Base-by-base conservation (phyloP, 2,888 invertebrate species). In the Noctua janthe region DNA sequence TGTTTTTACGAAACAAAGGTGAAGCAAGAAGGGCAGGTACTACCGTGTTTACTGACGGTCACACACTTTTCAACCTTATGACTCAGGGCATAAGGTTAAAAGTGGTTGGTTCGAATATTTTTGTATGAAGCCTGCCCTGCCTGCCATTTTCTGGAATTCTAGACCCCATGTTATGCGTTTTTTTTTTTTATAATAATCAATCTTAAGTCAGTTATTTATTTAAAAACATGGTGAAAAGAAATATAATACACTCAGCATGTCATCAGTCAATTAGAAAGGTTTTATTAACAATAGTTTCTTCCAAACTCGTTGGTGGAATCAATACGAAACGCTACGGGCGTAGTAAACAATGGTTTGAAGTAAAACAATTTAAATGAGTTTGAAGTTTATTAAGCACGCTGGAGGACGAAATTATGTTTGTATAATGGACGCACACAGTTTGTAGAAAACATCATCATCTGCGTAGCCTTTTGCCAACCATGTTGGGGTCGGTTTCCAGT, bases 261-360 rank as follows among this genome's bases (percentile, higher is more conserved):
- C 62, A 35, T 17, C 59, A 62, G 59, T 15, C 3, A 8, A 64
- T 17, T 35, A 62, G 17, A 64, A n/a, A 13, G 13, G 59, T 59
- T 59, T n/a, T 35, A 35, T 17, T 10, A 8, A n/a, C 10, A 17
- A 35, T 64, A 20, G 29, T 70, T 29, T 70, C 17, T 43, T 49
- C 17, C 23, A 43, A 72, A 56, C 43, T 72, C 72, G 20, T 73
- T 49, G 35, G n/a, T 17, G 5, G n/a, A 76, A 74, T 73, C 76
- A 59, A 72, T 73, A 73, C 49, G 35, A 76, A 76, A 76, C 73
- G 35, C 62, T 49, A 73, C 59, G 74, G 74, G 74, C 59, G 35
- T 39, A 62, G 59, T 62, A 76, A 76, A 76, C 74, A 76, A 73
- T 73, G 35, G 35, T 64, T 62, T 51, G 51, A 64, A 74, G 39